Evolutionary conservation across 2,888 invertebrate genomes (phyloP).

Genomic region (Macaria liturata): DNA sequence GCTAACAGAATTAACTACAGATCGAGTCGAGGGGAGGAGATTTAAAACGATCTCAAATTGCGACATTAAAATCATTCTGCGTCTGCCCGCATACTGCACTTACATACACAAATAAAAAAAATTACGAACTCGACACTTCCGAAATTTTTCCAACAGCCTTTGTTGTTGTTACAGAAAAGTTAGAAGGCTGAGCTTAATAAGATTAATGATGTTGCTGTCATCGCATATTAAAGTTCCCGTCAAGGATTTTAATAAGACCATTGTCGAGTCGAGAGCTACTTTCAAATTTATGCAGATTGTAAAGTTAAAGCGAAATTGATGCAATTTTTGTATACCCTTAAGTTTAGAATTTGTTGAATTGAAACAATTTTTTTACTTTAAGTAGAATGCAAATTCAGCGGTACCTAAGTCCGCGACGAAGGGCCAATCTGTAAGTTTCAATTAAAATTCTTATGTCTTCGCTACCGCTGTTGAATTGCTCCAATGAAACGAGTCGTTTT

Average conservation of each 20-base stretch:
- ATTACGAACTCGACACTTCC: constrained; percentile 35
- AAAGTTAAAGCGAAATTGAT: constrained; percentile 43
- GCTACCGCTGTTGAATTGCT: constrained; percentile 76
- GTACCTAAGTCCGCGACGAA: constrained; percentile 25
- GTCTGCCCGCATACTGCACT: constrained; percentile 24
- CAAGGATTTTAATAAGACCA: constrained; percentile 72
- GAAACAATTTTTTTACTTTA: not conserved
- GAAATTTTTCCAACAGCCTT: constrained; percentile 41
- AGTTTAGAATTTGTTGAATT: constrained; percentile 3
- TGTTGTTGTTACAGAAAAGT: constrained; percentile 45
- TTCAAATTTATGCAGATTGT: constrained; percentile 65
- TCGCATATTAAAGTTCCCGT: constrained; percentile 71
- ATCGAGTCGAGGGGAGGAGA: constrained; percentile 41
- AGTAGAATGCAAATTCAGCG: constrained; percentile 8
- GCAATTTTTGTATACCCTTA: constrained; percentile 4
- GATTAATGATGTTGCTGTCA: constrained; percentile 74
- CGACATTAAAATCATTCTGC: constrained; percentile 4
- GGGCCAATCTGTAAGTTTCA: constrained; percentile 54
- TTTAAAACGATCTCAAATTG: constrained; percentile 39
- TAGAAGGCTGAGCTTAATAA: constrained; percentile 53
- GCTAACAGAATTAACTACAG: constrained; percentile 58
- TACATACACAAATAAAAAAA: constrained; percentile 29
- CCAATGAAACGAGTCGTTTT: constrained; percentile 70
- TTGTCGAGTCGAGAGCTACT: constrained; percentile 64
- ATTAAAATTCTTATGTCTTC: constrained; percentile 62